These are phyloP conservation scores for Doryteuthis pealeii DNA, from an alignment of 1,140 invertebrate species.

Conservation along the genomic window DNA sequence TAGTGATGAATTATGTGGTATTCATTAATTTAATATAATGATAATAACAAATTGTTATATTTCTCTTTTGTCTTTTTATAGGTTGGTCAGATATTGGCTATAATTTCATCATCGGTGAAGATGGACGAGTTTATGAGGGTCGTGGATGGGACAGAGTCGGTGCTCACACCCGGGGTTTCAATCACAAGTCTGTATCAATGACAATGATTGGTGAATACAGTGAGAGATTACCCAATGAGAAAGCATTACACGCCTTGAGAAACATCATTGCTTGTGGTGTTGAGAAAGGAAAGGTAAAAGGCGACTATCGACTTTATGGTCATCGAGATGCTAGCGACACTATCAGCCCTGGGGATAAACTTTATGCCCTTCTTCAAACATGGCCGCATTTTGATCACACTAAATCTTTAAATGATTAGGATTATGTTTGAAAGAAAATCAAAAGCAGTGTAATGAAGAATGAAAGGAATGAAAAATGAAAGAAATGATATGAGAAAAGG, in stretches of 20 bases:
- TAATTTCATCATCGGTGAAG: slow-evolving; percentile 40
- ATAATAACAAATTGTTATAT: too few relatives aligned
- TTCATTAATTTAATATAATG: too few relatives aligned
- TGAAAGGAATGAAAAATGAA: too few relatives aligned
- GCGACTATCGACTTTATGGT: slow-evolving; percentile 36
- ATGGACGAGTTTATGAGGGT: slow-evolving; percentile 37
- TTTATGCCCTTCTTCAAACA: slow-evolving; percentile 64
- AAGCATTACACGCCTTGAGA: slow-evolving; percentile 31
- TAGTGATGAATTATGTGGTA: too few relatives aligned
- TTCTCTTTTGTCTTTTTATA: slow-evolving; percentile 14
- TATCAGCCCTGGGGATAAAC: slow-evolving; percentile 38
- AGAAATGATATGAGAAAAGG: too few relatives aligned
- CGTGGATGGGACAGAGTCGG: slow-evolving; percentile 34
- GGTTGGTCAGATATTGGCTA: slow-evolving; percentile 40
- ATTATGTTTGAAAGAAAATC: too few relatives aligned
- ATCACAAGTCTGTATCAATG: slow-evolving; percentile 66
- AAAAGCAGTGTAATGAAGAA: too few relatives aligned
- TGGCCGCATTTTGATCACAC: slow-evolving; percentile 57
- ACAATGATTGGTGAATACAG: slow-evolving; percentile 68
- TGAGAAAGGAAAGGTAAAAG: slow-evolving; percentile 24
- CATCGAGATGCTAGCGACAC: slow-evolving; percentile 36
- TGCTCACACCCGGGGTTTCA: slow-evolving; percentile 32
- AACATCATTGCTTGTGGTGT: slow-evolving; percentile 39
- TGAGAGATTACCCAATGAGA: slow-evolving; percentile 27
- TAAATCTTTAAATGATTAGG: too few relatives aligned